Evolutionary conservation across 2,797 vertebrate genomes (phyloP), one percentile per base, ranked within the genome.

Genomic region (Hyperoplus lanceolatus): DNA sequence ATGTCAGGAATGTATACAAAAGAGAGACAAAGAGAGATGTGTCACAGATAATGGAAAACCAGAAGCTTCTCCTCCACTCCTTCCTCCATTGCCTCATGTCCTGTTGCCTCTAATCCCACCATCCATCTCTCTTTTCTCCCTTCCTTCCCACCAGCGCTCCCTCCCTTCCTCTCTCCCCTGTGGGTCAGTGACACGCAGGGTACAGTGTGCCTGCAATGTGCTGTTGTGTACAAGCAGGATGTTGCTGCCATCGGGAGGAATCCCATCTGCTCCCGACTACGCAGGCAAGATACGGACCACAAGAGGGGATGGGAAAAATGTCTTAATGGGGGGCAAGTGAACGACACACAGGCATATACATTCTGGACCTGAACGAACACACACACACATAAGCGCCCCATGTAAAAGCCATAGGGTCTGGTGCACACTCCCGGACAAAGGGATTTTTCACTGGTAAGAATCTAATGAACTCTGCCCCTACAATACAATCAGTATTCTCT

Each of bases 101-200:
- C n/a, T 41, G 29, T 43, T 51, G 8, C 14, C 53, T 49, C 49
- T 68, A 61, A 79, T 76, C 60, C 75, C 70, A 43, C 41, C 75
- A 84, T 90, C 64, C 16, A 59, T 85, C 77, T 82, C 63, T 80
- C 63, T 85, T 66, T 65, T 78, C 38, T 67, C 63, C 75, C 63
- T 62, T 68, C 68, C 45, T 75, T 88, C 90, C 85, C 84, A 81
- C 51, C 70, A 50, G 66, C 36, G n/a, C 50, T 61, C 6, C 14
- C n/a, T 12, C 66, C 13, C 38, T 15, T 39, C 51, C 41, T 4
- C 50, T 13, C 21, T 42, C 45, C 64, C 63, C 70, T 1, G 38
- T 62, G 77, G 91, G 91, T 93, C 91, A 92, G 69, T 87, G 89
- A 92, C 92, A 90, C 79, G 13, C 65, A 73, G 89, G 84, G 75